phyloP scores from a whole-genome alignment of 1,140 invertebrate genomes.

The Philotrypesis tridentata region DNA sequence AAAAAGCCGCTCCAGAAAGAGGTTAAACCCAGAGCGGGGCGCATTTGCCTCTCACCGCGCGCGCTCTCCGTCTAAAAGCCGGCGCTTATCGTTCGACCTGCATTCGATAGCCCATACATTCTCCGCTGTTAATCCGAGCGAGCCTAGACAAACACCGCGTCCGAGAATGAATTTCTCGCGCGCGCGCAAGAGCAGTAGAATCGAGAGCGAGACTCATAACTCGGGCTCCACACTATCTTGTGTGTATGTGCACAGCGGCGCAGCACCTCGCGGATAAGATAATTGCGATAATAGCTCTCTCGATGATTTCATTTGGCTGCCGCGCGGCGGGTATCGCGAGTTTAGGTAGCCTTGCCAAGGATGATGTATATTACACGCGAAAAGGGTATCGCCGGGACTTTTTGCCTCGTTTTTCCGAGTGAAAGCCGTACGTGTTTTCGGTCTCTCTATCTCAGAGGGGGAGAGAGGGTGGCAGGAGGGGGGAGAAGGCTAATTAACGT shows the following conservation, averaged over 20 bases:
- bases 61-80: neutral
- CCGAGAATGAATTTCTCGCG: constrained; percentile 32
- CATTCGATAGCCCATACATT: constrained; percentile 11
- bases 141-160: constrained; percentile 1
- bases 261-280: constrained; percentile 6
- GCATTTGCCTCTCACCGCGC: neutral
- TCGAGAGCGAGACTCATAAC: constrained; percentile 36
- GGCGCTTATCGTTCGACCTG: constrained; percentile 6
- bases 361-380: no score
- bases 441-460: no score
- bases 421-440: no score
- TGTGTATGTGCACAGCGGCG: no score
- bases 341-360: no score
- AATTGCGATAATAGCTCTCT: constrained; percentile 23
- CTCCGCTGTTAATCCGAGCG: neutral
- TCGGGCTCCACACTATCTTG: neutral
- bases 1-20: neutral
- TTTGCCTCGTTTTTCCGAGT: no score
- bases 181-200: neutral
- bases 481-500: neutral
- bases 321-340: no score
- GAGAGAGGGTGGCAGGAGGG: no score
- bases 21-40: neutral
- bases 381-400: no score
- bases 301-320: constrained; percentile 21